phyloP scores from a whole-genome alignment of 2,113 vertebrate species.

The Variabilichromis moorii region DNA sequence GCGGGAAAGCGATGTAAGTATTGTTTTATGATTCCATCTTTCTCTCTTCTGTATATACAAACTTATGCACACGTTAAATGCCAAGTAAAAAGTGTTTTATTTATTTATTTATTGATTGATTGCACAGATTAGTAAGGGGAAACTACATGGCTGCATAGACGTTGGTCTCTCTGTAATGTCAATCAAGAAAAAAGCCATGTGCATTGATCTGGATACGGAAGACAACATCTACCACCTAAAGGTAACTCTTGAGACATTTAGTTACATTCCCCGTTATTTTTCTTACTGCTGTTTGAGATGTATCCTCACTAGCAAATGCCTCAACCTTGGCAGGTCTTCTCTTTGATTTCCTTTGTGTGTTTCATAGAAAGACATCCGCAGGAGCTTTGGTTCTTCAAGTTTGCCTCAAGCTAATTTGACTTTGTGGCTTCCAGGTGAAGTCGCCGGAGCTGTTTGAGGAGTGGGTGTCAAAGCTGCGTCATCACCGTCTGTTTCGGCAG shows the following conservation, averaged over 20 bases:
- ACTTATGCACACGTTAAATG: fast-evolving
- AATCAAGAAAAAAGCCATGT: constrained; percentile 91
- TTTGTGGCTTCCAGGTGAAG: constrained; percentile 74
- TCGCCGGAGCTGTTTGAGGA: constrained; percentile 85
- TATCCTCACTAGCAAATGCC: not conserved
- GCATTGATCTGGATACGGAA: constrained; percentile 91
- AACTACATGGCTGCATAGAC: constrained; percentile 91
- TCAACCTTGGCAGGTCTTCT: not conserved
- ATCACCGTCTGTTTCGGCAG: constrained; percentile 89
- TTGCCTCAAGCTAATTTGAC: not conserved
- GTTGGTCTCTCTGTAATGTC: constrained; percentile 97
- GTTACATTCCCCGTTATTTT: not conserved
- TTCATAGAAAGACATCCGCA: not conserved
- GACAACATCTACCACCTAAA: constrained; percentile 96
- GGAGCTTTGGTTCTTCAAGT: not conserved
- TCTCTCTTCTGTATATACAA: not conserved
- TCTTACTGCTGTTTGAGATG: not conserved
- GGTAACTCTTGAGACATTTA: constrained; percentile 59
- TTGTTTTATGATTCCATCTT: not conserved
- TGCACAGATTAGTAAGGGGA: constrained; percentile 83
- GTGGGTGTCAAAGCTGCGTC: constrained; percentile 88
- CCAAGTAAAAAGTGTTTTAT: not conserved
- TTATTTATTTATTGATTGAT: not conserved
- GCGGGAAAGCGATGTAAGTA: constrained; percentile 82
- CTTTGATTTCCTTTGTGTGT: not conserved